A percentile compares a stretch with the other conserved stretches of the same genome.
Evolutionary conservation across 2,888 invertebrate species (phyloP).

Genomic region (Alloscopus bannaensis): DNA sequence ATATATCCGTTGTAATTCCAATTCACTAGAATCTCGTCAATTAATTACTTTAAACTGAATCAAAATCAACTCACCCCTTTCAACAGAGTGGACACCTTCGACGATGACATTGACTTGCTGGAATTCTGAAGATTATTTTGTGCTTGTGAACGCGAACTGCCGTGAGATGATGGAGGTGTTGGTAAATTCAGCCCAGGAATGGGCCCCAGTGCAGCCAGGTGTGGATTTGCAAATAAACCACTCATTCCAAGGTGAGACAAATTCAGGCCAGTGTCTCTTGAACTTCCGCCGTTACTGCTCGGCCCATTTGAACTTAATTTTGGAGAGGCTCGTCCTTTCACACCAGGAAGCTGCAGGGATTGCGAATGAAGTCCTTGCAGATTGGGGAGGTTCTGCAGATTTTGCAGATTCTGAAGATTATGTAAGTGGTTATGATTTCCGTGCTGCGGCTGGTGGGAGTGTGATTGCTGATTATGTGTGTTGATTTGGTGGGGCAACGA

Average conservation of each 20-base stretch:
- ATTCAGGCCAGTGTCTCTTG: constrained; percentile 60
- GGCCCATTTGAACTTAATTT: constrained; percentile 65
- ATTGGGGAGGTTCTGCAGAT: constrained; percentile 64
- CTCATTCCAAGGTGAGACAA: constrained; percentile 69
- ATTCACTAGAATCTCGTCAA: no score
- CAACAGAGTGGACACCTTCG: constrained; percentile 76
- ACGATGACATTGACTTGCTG: constrained; percentile 71
- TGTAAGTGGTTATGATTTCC: constrained; percentile 66
- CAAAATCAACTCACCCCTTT: constrained; percentile 75
- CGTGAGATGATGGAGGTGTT: constrained; percentile 54
- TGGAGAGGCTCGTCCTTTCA: constrained; percentile 70
- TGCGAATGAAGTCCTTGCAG: constrained; percentile 61
- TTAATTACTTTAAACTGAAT: no score
- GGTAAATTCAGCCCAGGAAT: constrained; percentile 67
- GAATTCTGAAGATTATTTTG: constrained; percentile 68
- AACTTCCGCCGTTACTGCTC: constrained; percentile 51
- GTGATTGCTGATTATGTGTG: constrained; percentile 59
- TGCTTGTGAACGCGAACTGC: constrained; percentile 41
- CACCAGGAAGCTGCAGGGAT: constrained; percentile 64
- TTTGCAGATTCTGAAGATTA: constrained; percentile 68
- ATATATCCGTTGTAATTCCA: no score
- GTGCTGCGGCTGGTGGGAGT: constrained; percentile 56
- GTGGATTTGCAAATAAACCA: constrained; percentile 67
- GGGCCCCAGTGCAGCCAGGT: constrained; percentile 74
- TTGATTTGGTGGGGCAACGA: constrained; percentile 57